Evolutionary conservation across 2,797 vertebrate genomes (phyloP).

Genomic region (Buceros bicornis): DNA sequence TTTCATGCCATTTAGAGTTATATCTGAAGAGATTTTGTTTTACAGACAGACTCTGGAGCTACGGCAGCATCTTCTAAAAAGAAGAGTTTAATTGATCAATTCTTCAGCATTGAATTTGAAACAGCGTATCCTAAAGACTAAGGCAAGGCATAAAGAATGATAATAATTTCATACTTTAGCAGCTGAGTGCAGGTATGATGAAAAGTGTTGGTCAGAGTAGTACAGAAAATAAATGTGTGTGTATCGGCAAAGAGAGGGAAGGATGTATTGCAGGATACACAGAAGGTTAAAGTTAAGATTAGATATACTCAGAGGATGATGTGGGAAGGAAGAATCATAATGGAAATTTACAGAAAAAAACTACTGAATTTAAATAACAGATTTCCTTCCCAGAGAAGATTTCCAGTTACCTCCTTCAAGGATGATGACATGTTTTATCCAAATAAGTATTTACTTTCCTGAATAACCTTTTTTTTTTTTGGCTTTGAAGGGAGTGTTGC

Average conservation of each 20-base stretch:
- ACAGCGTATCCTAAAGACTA: slow-evolving; percentile 91
- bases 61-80: slow-evolving; percentile 85
- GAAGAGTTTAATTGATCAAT: slow-evolving; percentile 98
- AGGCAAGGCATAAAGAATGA: neutral
- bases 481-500: neutral
- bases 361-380: neutral
- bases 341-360: neutral
- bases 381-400: neutral
- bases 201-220: neutral
- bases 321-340: neutral
- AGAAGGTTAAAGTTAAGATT: neutral
- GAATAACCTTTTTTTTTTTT: neutral
- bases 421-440: neutral
- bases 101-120: slow-evolving; percentile 97
- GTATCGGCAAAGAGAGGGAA: neutral
- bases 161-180: fast-evolving
- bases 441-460: neutral
- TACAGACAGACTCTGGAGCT: slow-evolving; percentile 86
- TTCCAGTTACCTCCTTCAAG: neutral
- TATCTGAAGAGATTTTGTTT: slow-evolving; percentile 45
- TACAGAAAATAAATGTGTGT: neutral
- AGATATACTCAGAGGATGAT: neutral
- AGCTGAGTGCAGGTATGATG: neutral
- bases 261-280: neutral
- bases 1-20: neutral